Percentiles rank a stretch among this genome's conserved stretches.
phyloP scores from a whole-genome alignment of 2,113 vertebrate species.

The Ia io region DNA sequence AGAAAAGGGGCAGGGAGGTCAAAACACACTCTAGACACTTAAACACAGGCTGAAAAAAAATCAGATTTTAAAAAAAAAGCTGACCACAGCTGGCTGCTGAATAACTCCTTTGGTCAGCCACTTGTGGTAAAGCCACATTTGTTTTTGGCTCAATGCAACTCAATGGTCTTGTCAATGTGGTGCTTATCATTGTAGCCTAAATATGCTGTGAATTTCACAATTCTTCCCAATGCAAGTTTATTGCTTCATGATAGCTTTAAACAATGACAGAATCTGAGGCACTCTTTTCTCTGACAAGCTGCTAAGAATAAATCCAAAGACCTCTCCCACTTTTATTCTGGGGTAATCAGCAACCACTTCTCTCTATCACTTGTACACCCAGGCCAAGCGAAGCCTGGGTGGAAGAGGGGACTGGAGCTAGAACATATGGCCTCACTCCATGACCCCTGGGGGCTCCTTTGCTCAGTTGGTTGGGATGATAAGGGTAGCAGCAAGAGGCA shows the following conservation, averaged over 20 bases:
- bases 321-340: not conserved
- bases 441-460: not conserved
- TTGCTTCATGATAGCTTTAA: not conserved
- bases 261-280: not conserved
- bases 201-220: not conserved
- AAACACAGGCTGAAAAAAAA: not conserved
- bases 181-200: not conserved
- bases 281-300: constrained; percentile 11
- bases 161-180: not conserved
- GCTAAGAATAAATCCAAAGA: constrained; percentile 4
- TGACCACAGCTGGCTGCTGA: not conserved
- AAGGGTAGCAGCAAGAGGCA: not conserved
- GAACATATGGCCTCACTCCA: not conserved
- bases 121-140: not conserved
- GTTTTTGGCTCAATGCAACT: not conserved
- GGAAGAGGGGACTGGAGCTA: not conserved
- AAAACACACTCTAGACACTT: not conserved
- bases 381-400: not conserved
- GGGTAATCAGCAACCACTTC: not conserved
- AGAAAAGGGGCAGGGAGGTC: not conserved
- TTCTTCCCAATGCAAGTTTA: not conserved
- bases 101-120: not conserved
- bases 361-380: not conserved
- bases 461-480: not conserved
- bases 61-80: not conserved